Evolutionary conservation across 2,113 vertebrate genomes (phyloP).

Genomic region (Myotis yumanensis): DNA sequence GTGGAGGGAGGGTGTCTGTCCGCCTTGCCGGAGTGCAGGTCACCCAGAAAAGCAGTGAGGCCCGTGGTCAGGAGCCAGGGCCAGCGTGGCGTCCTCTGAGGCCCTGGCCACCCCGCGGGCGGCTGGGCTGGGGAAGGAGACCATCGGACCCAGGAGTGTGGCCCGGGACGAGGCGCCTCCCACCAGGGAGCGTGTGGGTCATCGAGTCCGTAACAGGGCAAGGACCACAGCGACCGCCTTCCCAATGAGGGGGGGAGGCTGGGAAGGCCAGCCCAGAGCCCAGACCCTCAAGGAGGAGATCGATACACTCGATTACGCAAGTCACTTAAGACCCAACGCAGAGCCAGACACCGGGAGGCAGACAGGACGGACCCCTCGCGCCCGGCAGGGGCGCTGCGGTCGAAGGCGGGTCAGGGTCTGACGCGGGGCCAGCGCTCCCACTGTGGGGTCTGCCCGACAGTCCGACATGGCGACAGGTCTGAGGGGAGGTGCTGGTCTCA

Average conservation of each 20-base stretch:
- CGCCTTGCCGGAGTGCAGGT: not conserved
- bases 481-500: not conserved
- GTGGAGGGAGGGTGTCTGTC: not conserved
- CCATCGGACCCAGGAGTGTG: too few species aligned
- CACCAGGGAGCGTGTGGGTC: not conserved
- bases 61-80: fast-evolving
- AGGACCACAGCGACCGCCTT: not conserved
- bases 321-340: not conserved
- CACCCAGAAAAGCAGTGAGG: not conserved
- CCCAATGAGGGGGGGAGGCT: not conserved
- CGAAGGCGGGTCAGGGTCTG: not conserved
- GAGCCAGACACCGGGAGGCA: not conserved
- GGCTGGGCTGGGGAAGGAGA: too few species aligned
- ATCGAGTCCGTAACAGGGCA: not conserved
- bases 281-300: not conserved
- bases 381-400: fast-evolving
- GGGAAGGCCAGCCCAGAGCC: not conserved
- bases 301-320: not conserved
- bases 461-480: too few species aligned
- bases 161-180: not conserved
- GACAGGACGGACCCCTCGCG: not conserved
- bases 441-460: not conserved
- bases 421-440: not conserved
- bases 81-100: not conserved
- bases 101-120: not conserved